Evolutionary conservation across 1,140 invertebrate species (phyloP).

Genomic region (Calycopis cecrops): DNA sequence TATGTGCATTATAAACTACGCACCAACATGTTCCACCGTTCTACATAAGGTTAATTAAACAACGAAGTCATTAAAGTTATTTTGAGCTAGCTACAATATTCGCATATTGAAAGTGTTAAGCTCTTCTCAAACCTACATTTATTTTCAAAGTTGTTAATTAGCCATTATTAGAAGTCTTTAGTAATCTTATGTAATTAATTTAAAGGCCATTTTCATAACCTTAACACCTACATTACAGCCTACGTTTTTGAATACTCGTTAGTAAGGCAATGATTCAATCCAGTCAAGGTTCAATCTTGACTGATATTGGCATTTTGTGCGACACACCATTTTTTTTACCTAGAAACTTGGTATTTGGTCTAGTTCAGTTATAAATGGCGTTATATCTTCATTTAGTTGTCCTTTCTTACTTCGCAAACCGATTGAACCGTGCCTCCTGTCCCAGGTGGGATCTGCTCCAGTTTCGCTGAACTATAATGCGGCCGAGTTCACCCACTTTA

Average conservation of each 20-base stretch:
- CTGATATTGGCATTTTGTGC: no score
- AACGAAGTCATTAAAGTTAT: slow-evolving; percentile 25
- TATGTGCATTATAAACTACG: no score
- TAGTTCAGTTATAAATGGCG: no score
- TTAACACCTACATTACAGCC: no score
- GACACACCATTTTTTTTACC: no score
- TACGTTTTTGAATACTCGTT: no score
- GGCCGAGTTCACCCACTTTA: slow-evolving; percentile 1
- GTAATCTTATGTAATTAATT: not conserved
- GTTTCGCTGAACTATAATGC: not conserved
- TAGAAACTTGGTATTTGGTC: no score
- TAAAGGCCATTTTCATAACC: not conserved
- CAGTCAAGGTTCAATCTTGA: no score
- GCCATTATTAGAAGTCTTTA: slow-evolving; percentile 4
- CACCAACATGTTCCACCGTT: no score
- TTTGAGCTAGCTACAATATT: slow-evolving; percentile 22
- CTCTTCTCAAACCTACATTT: slow-evolving; percentile 4
- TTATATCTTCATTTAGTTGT: no score
- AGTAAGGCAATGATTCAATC: no score
- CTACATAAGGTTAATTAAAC: no score
- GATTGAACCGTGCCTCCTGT: not conserved
- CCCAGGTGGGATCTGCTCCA: slow-evolving; percentile 5
- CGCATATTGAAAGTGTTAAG: slow-evolving; percentile 13
- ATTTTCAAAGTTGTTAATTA: not conserved
- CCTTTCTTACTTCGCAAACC: not conserved